These are phyloP conservation scores for Tanytarsus gracilentus DNA, from an alignment of 2,888 invertebrate species.

Conservation along the genomic window DNA sequence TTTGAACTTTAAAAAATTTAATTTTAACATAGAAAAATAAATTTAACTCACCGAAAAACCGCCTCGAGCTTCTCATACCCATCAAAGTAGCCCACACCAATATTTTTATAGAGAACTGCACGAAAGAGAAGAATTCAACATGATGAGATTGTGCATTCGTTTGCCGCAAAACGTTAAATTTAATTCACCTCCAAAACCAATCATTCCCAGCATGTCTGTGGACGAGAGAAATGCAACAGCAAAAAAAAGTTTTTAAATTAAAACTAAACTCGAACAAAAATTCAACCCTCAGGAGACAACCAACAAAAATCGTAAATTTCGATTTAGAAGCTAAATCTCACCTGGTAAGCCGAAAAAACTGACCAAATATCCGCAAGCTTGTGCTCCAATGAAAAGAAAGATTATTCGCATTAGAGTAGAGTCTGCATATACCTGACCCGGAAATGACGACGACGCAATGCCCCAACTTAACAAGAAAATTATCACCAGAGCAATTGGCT, in stretches of 20 bases:
- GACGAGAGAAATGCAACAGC: conserved; percentile 34
- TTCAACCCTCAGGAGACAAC: background rate
- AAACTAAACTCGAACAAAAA: background rate
- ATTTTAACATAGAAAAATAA: background rate
- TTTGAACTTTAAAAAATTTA: no score
- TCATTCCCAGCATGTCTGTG: conserved; percentile 55
- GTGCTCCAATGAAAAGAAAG: conserved; percentile 41
- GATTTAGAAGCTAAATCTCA: no score
- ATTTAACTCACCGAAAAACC: conserved; percentile 43
- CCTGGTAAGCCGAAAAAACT: conserved; percentile 36
- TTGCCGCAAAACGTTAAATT: conserved; percentile 1
- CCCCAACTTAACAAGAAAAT: conserved; percentile 42
- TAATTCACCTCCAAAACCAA: conserved; percentile 45
- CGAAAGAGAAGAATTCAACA: background rate
- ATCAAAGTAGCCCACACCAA: conserved; percentile 44
- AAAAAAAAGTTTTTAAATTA: conserved; percentile 33
- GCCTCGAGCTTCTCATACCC: conserved; percentile 45
- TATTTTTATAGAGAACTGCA: conserved; percentile 45
- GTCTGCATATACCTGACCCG: conserved; percentile 36
- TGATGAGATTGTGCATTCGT: background rate
- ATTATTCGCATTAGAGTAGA: conserved; percentile 40
- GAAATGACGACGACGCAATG: conserved; percentile 39
- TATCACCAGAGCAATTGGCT: conserved; percentile 38
- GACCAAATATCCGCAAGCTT: conserved; percentile 39
- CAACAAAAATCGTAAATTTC: background rate